Percentiles rank a stretch among this genome's conserved stretches.
phyloP scores from a whole-genome alignment of 2,113 vertebrate species.

The Callospermophilus lateralis region DNA sequence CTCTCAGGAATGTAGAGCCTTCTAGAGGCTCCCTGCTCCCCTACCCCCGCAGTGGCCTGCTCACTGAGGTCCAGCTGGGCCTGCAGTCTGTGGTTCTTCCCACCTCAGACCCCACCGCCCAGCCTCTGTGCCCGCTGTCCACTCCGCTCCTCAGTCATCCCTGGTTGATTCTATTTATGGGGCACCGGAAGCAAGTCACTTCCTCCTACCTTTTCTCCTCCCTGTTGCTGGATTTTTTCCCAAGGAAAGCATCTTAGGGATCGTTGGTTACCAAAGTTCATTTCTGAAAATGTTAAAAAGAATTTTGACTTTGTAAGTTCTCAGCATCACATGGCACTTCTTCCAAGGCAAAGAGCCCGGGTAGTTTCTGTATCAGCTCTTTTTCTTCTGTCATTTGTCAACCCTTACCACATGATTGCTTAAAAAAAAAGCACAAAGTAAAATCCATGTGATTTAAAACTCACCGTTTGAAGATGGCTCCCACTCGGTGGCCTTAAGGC shows the following conservation, averaged over 20 bases:
- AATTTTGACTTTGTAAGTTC: neutral
- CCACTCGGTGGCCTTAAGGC: too few relatives aligned
- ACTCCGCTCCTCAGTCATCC: rapidly evolving
- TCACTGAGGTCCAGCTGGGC: neutral
- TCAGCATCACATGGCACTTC: neutral
- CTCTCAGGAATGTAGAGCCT: neutral
- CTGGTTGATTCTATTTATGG: neutral
- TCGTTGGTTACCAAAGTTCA: slow-evolving; percentile 14
- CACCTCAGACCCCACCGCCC: neutral
- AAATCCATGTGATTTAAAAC: too few relatives aligned
- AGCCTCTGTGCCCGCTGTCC: neutral
- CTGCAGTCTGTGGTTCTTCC: neutral
- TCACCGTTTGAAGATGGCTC: too few relatives aligned
- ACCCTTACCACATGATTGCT: neutral
- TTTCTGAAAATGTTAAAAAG: slow-evolving; percentile 34
- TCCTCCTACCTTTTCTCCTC: neutral
- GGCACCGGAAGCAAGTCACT: neutral
- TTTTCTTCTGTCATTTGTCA: neutral
- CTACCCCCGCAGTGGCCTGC: neutral
- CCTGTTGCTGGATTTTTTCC: neutral
- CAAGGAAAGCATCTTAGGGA: neutral
- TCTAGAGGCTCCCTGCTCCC: neutral
- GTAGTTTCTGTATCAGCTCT: neutral
- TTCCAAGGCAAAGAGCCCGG: neutral
- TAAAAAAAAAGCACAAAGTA: too few relatives aligned